Evolutionary conservation across 2,113 vertebrate species (phyloP).

Genomic region (Callopanchax toddi): DNA sequence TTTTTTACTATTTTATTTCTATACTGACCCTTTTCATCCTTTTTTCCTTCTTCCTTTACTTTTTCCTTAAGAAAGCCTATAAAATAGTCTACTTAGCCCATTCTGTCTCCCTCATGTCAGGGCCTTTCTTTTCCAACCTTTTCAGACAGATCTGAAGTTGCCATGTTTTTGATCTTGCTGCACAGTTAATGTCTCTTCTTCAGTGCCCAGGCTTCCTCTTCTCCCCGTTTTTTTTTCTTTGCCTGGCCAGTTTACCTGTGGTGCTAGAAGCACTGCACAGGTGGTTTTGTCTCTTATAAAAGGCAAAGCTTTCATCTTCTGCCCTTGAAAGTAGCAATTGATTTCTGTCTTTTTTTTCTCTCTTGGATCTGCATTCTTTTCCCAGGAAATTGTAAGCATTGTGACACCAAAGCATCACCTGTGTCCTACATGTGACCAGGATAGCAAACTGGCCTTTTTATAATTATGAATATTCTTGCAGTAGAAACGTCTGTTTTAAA

Average conservation of each 20-base stretch:
- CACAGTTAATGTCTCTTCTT: constrained; percentile 32
- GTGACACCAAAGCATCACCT: constrained; percentile 20
- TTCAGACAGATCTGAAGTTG: constrained; percentile 59
- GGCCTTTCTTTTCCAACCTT: constrained; percentile 12
- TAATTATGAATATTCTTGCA: constrained; percentile 2
- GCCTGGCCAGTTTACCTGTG: constrained; percentile 50
- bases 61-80: neutral
- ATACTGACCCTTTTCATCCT: neutral
- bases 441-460: constrained; percentile 1
- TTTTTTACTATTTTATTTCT: neutral
- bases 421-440: constrained; percentile 36
- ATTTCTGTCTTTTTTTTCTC: constrained; percentile 18
- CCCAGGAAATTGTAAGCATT: constrained; percentile 24
- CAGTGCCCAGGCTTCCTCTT: constrained; percentile 1
- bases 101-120: constrained; percentile 29
- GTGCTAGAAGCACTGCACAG: constrained; percentile 37
- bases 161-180: constrained; percentile 60
- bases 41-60: neutral
- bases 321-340: constrained; percentile 22
- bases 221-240: constrained; percentile 14
- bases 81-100: constrained; percentile 3
- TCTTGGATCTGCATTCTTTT: constrained; percentile 39
- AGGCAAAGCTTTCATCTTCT: constrained; percentile 48
- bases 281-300: constrained; percentile 37
- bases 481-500: neutral